Percentiles rank a stretch among this genome's conserved stretches.
phyloP scores from a whole-genome alignment of 2,888 invertebrate genomes.

The Geotrupes spiniger region DNA sequence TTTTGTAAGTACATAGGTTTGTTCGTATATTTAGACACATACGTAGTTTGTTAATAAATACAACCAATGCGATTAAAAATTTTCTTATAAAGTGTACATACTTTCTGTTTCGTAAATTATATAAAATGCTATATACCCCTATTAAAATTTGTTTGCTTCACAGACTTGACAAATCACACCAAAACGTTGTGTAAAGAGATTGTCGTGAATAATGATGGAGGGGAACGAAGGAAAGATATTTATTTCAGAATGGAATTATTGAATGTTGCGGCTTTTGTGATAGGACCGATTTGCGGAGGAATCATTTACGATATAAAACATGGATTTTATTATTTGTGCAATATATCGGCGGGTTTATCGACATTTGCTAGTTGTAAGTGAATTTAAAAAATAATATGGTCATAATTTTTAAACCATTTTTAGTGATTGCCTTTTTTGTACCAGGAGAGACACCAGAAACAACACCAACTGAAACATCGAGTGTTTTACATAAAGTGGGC shows the following conservation, averaged over 20 bases:
- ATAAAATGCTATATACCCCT: no score
- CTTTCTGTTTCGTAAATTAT: no score
- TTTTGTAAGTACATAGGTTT: constrained; percentile 18
- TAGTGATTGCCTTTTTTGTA: constrained; percentile 8
- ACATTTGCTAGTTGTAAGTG: not conserved
- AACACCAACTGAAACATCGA: not conserved
- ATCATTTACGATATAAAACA: constrained; percentile 7
- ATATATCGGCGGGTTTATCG: not conserved
- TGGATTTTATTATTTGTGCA: constrained; percentile 14
- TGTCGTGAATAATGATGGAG: constrained; percentile 3
- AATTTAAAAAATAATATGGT: not conserved
- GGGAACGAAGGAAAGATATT: constrained; percentile 1
- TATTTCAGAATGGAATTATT: constrained; percentile 11
- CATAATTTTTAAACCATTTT: constrained; percentile 8
- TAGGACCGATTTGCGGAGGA: constrained; percentile 18
- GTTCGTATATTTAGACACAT: not conserved
- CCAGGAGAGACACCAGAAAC: constrained; percentile 9
- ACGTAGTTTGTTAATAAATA: no score
- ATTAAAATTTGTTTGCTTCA: no score
- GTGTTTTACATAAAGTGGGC: not conserved
- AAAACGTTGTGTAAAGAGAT: constrained; percentile 15
- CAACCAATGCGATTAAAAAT: no score
- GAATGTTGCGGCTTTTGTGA: constrained; percentile 12
- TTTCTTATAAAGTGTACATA: no score
- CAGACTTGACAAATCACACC: constrained; percentile 18